phyloP scores from a whole-genome alignment of 1,140 invertebrate species.

The Agrypnia vestita region DNA sequence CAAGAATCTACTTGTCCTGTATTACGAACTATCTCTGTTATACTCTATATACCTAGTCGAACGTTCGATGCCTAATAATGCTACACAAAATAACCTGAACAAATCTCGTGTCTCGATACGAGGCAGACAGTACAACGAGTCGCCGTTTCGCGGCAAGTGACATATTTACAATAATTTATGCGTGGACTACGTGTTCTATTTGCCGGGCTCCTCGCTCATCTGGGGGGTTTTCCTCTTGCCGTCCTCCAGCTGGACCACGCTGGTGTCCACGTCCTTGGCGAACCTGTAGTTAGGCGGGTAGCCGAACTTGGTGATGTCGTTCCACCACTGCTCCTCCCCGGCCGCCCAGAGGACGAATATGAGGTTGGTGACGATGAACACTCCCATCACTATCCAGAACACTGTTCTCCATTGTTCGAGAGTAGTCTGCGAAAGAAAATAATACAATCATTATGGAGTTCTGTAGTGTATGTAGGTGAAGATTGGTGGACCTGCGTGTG shows the following conservation, averaged over 20 bases:
- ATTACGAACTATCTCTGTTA: no score
- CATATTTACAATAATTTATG: no score
- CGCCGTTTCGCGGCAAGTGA: no score
- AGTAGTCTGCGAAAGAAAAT: conserved; percentile 9
- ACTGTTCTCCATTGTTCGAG: conserved; percentile 80
- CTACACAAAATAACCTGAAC: no score
- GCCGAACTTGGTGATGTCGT: conserved; percentile 64
- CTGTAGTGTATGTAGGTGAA: no score
- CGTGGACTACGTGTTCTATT: not conserved
- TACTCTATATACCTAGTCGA: no score
- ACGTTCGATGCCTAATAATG: no score
- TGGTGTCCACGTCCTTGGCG: not conserved
- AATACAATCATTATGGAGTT: no score
- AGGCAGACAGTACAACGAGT: no score
- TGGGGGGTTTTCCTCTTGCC: conserved; percentile 1
- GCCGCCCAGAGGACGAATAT: conserved; percentile 80
- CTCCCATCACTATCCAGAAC: conserved; percentile 82
- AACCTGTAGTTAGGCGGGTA: conserved; percentile 54
- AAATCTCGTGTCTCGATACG: no score
- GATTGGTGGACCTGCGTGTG: no score
- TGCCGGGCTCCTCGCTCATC: not conserved
- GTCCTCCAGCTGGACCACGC: not conserved
- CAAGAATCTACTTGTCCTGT: no score
- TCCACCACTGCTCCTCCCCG: conserved; percentile 79
- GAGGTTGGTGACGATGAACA: conserved; percentile 79